Base-by-base conservation (phyloP, 2,113 vertebrate genomes). In the Phrynosoma platyrhinos region DNA sequence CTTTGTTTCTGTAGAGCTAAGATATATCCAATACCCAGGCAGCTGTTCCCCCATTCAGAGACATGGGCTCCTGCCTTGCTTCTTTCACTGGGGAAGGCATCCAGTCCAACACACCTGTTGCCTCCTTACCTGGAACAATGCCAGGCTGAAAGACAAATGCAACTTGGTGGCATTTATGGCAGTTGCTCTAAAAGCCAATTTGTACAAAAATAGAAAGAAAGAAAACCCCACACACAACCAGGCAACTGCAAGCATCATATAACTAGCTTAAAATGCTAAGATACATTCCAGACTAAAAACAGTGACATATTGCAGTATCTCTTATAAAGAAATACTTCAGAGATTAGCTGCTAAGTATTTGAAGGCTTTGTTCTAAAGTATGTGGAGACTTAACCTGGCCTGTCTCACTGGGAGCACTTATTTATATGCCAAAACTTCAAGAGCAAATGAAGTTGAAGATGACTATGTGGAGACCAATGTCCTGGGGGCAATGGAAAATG, bases 341-440 rank as follows among this genome's bases (percentile, higher is more conserved):
- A 82, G 40, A 81, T 87, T 7, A 68, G 79, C 3, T 82, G 0
- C 86, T 83, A 76, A 10, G 47, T 87, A 55, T 91, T 87, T 42
- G 16, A 90, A 78, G 40, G 20, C 72, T 90, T 42, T 55, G 30
- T 66, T 74, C 88, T 77, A 40, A 13, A 69, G 9, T 36, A 6
- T 25, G 87, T n/a, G 52, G 84, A 84, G 27, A 77, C 86, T 74
- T 18, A 23, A 84, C n/a, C 0, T 83, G 72, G 6, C 0, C 72
- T 79, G 80, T 0, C 0, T 47, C 69, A 77, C 53, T n/a, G 92
- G 21, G 36, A 32, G 21, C 14, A 30, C 25, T 58, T 74, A 25
- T 40, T 84, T 74, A 58, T 8, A 77, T 2, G 27, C 30, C 25
- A 20, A 23, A 32, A 25, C 55, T 85, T 85, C 55, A 76, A 64